Evolutionary conservation across 2,888 invertebrate species (phyloP).

Genomic region (Cephus sareptanus): DNA sequence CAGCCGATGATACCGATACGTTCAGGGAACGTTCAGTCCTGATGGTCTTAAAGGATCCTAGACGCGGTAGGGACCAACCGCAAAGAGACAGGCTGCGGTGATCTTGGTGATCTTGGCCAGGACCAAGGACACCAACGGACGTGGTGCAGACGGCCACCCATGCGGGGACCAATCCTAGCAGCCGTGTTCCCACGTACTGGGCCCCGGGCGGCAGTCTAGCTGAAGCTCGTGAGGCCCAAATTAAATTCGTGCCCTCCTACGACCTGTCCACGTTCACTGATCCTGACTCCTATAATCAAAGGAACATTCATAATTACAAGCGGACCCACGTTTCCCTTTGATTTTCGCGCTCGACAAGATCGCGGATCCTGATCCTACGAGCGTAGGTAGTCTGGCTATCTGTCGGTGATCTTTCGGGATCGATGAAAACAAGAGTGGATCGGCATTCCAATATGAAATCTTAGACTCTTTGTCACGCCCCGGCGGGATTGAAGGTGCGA

Average conservation of each 20-base stretch:
- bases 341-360: background rate
- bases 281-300: slow-evolving; percentile 53
- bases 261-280: slow-evolving; percentile 20
- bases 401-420: background rate
- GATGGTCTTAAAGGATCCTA: background rate
- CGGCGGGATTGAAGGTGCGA: background rate
- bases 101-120: slow-evolving; percentile 40
- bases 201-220: slow-evolving; percentile 58
- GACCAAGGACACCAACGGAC: slow-evolving; percentile 53
- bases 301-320: slow-evolving; percentile 58
- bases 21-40: background rate
- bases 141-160: slow-evolving; percentile 58
- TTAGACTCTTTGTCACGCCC: slow-evolving; percentile 23
- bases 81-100: slow-evolving; percentile 4
- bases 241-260: slow-evolving; percentile 36
- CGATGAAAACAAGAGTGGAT: background rate
- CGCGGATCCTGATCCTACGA: background rate
- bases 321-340: slow-evolving; percentile 16
- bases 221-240: slow-evolving; percentile 58
- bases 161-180: slow-evolving; percentile 37
- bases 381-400: background rate
- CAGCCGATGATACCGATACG: background rate
- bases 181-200: slow-evolving; percentile 57
- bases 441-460: slow-evolving; percentile 7
- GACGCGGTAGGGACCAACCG: background rate